Evolutionary conservation across 2,113 vertebrate genomes (phyloP).

Genomic region (Grantiella picta): DNA sequence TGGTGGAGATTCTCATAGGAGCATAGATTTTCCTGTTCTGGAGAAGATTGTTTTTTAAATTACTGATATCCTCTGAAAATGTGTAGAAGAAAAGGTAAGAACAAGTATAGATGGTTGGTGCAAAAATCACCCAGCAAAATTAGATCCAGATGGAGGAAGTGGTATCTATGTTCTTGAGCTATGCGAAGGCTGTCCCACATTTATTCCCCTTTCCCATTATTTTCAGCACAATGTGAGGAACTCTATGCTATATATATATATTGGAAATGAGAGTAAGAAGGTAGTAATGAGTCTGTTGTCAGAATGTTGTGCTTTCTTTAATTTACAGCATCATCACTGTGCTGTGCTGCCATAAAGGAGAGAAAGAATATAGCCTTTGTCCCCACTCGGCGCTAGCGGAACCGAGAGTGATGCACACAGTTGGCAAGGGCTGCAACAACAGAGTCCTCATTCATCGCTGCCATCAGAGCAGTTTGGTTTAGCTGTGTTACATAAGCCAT

Average conservation of each 20-base stretch:
- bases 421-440: slow-evolving; percentile 23
- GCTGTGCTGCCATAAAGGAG: background rate
- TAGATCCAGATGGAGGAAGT: background rate
- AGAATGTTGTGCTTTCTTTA: background rate
- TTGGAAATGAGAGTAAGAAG: background rate
- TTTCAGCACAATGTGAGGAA: background rate
- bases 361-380: slow-evolving; percentile 59
- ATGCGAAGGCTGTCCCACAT: background rate
- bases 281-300: background rate
- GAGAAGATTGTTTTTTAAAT: background rate
- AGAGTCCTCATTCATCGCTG: slow-evolving; percentile 43
- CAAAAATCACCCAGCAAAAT: background rate
- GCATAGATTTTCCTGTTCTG: background rate
- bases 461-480: slow-evolving; percentile 28
- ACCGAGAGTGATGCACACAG: background rate
- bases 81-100: background rate
- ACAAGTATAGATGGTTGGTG: background rate
- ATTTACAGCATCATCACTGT: background rate
- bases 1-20: background rate
- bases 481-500: background rate
- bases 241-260: background rate
- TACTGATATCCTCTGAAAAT: background rate
- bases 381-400: background rate
- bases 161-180: background rate
- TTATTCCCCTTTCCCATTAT: background rate